Evolutionary conservation across 1,140 invertebrate genomes (phyloP), one percentile per base, ranked within the genome.

Genomic region (Dreissena polymorpha): DNA sequence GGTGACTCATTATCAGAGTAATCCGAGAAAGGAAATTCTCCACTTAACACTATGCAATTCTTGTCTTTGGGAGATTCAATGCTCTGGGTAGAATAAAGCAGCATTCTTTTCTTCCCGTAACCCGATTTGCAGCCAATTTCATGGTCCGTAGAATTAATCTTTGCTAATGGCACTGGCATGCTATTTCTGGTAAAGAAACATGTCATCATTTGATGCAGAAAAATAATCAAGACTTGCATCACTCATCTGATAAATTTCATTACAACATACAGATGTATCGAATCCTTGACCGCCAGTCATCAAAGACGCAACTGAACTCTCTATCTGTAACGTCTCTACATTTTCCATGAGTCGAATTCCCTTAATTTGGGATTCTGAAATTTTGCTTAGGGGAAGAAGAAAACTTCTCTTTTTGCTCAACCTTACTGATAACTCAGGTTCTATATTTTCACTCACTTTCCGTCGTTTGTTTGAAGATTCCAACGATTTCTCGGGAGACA

Each of bases 151-250:
- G 8, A 10, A 25, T 39, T 68, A 12, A 39, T 8, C 8, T 39
- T 39, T 5, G 39, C 39, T 5, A 39, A 39, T 39, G 39, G 39
- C 39, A 39, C 39, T 39, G 63, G 18, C 7, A 27, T 21, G 16
- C 49, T 23, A 18, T 39, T n/a, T 27, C 67, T 69, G 53, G 18
- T 74, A 63, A 8, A 87, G 49, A 72, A 89, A 88, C 14, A 88
- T 84, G 50, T 89, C 87, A 67, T 88, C 86, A 84, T 85, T 88
- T 27, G 85, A 71, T 2, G 80, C 50, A 10, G 88, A 86, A 29
- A 87, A 88, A 67, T 87, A 86, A 27, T 86, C 81, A 18, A 80
- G 18, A n/a, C 81, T 81, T 51, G 51, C 71, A 39, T 53, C 25
- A 29, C 79, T 85, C 50, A 69, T 29, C 51, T 76, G 75, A 29